Conservation (phyloP, 1,140 invertebrate species). For the Bilobella aurantiaca region DNA sequence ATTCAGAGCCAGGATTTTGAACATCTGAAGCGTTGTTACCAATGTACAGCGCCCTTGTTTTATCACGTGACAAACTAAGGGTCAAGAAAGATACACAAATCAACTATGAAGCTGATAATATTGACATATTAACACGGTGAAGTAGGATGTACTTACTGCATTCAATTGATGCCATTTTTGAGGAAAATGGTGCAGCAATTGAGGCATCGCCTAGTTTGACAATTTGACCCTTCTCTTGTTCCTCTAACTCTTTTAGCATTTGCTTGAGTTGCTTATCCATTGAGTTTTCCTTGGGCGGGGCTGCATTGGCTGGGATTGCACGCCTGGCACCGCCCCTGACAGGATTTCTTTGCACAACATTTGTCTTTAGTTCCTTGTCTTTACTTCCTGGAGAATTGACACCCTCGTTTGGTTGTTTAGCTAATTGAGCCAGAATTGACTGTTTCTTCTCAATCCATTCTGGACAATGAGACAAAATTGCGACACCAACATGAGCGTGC, state of each 20-base stretch:
- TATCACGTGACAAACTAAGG: constrained; percentile 97
- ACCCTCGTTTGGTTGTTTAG: background rate
- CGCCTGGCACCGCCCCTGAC: constrained; percentile 8
- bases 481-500: constrained; percentile 92
- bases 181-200: constrained; percentile 98
- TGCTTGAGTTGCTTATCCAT: constrained; percentile 43
- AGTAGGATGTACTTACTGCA: constrained; percentile 61
- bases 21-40: constrained; percentile 99
- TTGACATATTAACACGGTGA: background rate
- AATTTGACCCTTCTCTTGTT: constrained; percentile 73
- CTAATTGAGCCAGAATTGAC: constrained; percentile 23
- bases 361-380: background rate
- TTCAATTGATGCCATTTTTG: constrained; percentile 89
- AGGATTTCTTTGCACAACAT: background rate
- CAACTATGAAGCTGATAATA: no score
- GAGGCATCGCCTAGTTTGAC: constrained; percentile 96
- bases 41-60: constrained; percentile 98
- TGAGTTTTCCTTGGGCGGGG: constrained; percentile 34
- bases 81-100: no score
- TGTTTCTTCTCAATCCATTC: constrained; percentile 46
- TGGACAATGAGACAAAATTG: constrained; percentile 76
- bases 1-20: constrained; percentile 98
- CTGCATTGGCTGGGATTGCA: background rate
- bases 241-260: constrained; percentile 80
- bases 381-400: background rate